A percentile compares a stretch with the other conserved stretches of the same genome.
Evolutionary conservation across 37 sponge, comb jelly and placozoan genomes (phyloP).

Genomic region (Eunapius fragilis): DNA sequence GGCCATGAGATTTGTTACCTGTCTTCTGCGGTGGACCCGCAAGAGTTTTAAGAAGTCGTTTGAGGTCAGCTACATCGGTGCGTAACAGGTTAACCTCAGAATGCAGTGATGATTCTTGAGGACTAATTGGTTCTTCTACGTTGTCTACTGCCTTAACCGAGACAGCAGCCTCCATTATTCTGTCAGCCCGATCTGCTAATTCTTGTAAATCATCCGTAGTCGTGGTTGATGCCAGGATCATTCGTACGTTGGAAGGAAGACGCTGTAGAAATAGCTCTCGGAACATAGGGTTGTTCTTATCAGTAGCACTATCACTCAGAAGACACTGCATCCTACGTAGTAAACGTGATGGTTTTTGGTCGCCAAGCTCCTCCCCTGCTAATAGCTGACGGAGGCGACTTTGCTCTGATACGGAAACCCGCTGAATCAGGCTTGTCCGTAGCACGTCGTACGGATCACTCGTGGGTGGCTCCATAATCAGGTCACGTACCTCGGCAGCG

Average conservation of each 20-base stretch:
- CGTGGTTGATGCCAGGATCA: conserved; percentile 26
- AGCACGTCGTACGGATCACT: conserved; percentile 7
- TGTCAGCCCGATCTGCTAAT: conserved; percentile 23
- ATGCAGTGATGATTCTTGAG: too few species aligned
- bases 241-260: conserved; percentile 13
- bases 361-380: conserved; percentile 22
- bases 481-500: too few species aligned
- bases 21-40: neutral
- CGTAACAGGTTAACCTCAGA: too few species aligned
- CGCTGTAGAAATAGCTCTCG: conserved; percentile 33
- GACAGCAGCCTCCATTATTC: conserved; percentile 12
- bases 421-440: neutral
- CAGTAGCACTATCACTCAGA: conserved; percentile 1
- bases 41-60: too few species aligned
- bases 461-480: conserved; percentile 18
- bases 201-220: conserved; percentile 5
- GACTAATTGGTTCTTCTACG: too few species aligned
- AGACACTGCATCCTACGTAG: conserved; percentile 27
- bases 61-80: too few species aligned
- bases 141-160: too few species aligned
- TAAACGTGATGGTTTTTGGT: conserved; percentile 23
- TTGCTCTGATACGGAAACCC: conserved; percentile 26
- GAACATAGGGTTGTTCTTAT: neutral
- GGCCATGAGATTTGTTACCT: neutral
- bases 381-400: conserved; percentile 5